These are phyloP conservation scores for Xanthorhoe spadicearia DNA, from an alignment of 2,888 invertebrate genomes.

Conservation along the genomic window DNA sequence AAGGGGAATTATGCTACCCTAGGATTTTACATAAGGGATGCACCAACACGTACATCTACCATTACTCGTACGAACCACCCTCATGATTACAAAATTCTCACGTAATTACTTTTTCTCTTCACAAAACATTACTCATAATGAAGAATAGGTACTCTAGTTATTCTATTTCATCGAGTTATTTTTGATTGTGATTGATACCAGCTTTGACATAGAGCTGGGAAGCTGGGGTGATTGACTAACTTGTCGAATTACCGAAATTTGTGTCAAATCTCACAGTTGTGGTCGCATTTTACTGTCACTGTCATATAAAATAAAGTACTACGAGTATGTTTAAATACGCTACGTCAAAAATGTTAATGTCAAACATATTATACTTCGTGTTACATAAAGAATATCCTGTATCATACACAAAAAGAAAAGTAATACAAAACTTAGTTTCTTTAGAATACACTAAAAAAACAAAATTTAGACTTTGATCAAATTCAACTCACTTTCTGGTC, in stretches of 20 bases:
- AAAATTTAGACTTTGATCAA: conserved; percentile 19
- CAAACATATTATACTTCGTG: not conserved
- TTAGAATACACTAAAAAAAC: conserved; percentile 25
- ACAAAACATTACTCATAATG: not conserved
- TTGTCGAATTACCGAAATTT: too few relatives aligned
- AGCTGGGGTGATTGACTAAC: not conserved
- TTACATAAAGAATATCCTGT: not conserved
- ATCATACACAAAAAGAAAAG: conserved; percentile 31
- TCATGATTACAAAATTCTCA: not conserved
- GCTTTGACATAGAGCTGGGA: not conserved
- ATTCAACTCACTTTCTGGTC: conserved; percentile 55
- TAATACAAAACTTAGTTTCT: conserved; percentile 74
- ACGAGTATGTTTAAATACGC: too few relatives aligned
- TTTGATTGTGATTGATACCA: not conserved
- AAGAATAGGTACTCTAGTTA: not conserved
- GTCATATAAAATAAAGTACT: too few relatives aligned
- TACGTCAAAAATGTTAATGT: not conserved
- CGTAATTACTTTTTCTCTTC: not conserved
- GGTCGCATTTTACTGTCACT: too few relatives aligned
- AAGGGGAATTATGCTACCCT: conserved; percentile 9
- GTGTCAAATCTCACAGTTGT: too few relatives aligned
- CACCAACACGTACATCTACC: conserved; percentile 11
- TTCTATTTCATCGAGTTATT: not conserved
- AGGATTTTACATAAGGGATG: not conserved
- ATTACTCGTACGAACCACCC: not conserved